phyloP scores from a whole-genome alignment of 2,797 vertebrate species.

The Galaxias olidus region DNA sequence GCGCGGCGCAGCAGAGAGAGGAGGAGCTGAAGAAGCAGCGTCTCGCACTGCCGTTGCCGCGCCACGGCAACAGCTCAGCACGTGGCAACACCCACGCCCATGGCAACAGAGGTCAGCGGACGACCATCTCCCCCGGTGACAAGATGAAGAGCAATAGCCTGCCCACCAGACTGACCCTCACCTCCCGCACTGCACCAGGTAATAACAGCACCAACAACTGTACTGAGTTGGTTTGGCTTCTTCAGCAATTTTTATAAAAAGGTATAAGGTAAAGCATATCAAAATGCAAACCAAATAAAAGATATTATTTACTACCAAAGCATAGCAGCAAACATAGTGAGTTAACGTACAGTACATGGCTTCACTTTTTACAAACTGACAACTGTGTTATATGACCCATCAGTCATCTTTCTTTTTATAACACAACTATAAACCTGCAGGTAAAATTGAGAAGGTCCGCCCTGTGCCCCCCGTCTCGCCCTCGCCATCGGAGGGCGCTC shows the following conservation, averaged over 20 bases:
- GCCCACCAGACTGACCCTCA: constrained; percentile 76
- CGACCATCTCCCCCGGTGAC: constrained; percentile 55
- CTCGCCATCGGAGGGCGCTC: constrained; percentile 82
- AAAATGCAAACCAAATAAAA: too few relatives aligned
- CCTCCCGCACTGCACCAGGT: constrained; percentile 91
- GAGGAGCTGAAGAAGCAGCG: constrained; percentile 93
- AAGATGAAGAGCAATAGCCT: constrained; percentile 79
- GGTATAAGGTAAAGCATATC: too few relatives aligned
- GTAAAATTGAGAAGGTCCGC: constrained; percentile 95
- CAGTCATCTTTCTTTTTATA: too few relatives aligned
- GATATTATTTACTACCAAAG: too few relatives aligned
- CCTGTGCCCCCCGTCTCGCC: constrained; percentile 81
- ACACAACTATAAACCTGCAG: constrained; percentile 65
- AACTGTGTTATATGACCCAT: too few relatives aligned
- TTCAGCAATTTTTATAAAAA: too few relatives aligned
- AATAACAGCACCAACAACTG: constrained; percentile 34
- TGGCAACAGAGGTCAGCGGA: constrained; percentile 28
- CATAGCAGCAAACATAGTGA: background rate
- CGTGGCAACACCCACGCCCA: constrained; percentile 24
- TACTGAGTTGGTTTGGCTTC: too few relatives aligned
- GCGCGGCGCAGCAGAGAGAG: constrained; percentile 93
- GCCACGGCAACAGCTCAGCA: constrained; percentile 11
- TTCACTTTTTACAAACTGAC: background rate
- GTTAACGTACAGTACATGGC: too few relatives aligned
- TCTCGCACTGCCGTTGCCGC: constrained; percentile 62